Evolutionary conservation across 1,140 invertebrate genomes (phyloP).

Genomic region (Trachymyrmex septentrionalis): DNA sequence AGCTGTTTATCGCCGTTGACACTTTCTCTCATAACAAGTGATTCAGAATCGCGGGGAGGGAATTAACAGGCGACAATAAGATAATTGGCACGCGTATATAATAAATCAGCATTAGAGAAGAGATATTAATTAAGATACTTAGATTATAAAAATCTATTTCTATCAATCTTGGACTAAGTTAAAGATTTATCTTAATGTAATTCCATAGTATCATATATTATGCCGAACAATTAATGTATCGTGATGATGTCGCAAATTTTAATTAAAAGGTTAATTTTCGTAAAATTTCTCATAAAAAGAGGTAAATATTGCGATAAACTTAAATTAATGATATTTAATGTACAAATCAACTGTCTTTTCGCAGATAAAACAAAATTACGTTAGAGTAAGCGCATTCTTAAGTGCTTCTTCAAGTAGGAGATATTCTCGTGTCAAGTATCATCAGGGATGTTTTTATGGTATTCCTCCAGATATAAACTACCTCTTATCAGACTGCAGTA

Average conservation of each 20-base stretch:
- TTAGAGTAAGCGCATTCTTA: not conserved
- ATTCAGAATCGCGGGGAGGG: slow-evolving; percentile 12
- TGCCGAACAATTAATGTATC: not conserved
- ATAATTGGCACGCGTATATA: slow-evolving; percentile 20
- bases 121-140: not conserved
- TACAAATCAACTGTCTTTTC: not conserved
- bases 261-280: not conserved
- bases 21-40: slow-evolving; percentile 27
- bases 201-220: not conserved
- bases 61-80: slow-evolving; percentile 27
- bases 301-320: not conserved
- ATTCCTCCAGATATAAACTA: slow-evolving; percentile 9
- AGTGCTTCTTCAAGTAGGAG: not conserved
- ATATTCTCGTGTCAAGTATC: not conserved
- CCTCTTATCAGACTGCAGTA: slow-evolving; percentile 9
- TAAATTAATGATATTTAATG: not conserved
- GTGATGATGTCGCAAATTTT: not conserved
- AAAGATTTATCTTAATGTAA: slow-evolving; percentile 2
- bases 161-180: not conserved
- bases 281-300: not conserved
- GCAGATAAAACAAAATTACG: not conserved
- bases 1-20: slow-evolving; percentile 15
- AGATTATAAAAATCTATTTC: slow-evolving; percentile 4
- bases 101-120: slow-evolving; percentile 21
- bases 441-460: not conserved